Evolutionary conservation across 2,113 vertebrate species (phyloP).

Genomic region (Uria lomvia): DNA sequence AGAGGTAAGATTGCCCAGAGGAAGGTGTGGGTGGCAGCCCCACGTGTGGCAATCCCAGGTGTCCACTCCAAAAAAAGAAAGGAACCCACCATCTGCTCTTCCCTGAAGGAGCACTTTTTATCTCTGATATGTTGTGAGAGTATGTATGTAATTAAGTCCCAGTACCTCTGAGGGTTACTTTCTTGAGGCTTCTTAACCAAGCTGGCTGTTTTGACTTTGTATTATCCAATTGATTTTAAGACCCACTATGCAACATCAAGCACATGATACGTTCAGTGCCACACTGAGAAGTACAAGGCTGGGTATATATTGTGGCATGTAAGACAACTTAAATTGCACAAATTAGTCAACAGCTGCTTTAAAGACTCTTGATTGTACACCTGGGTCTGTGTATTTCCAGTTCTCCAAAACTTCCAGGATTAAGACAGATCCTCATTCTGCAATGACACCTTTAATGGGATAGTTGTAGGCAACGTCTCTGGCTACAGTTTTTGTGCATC

Average conservation of each 20-base stretch:
- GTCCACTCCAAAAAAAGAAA: background rate
- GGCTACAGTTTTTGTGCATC: background rate
- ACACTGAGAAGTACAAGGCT: background rate
- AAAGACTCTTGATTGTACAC: conserved; percentile 44
- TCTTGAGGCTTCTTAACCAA: background rate
- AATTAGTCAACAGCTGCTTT: conserved; percentile 48
- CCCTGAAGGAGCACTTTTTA: background rate
- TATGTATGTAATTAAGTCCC: conserved; percentile 15
- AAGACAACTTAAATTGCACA: conserved; percentile 43
- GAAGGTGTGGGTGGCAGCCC: conserved; percentile 13
- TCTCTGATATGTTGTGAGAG: background rate
- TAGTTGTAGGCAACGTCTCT: background rate
- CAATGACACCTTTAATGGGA: background rate
- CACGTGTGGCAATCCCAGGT: background rate
- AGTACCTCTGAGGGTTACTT: background rate
- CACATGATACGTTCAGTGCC: background rate
- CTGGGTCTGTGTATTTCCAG: conserved; percentile 13
- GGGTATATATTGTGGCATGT: background rate
- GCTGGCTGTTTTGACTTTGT: background rate
- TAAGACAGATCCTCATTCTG: background rate
- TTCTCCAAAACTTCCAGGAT: conserved; percentile 9
- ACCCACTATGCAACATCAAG: background rate
- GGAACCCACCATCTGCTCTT: background rate
- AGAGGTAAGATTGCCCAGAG: background rate
- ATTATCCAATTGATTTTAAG: background rate